Evolutionary conservation across 1,140 invertebrate genomes (phyloP).

Genomic region (Lethrus apterus): DNA sequence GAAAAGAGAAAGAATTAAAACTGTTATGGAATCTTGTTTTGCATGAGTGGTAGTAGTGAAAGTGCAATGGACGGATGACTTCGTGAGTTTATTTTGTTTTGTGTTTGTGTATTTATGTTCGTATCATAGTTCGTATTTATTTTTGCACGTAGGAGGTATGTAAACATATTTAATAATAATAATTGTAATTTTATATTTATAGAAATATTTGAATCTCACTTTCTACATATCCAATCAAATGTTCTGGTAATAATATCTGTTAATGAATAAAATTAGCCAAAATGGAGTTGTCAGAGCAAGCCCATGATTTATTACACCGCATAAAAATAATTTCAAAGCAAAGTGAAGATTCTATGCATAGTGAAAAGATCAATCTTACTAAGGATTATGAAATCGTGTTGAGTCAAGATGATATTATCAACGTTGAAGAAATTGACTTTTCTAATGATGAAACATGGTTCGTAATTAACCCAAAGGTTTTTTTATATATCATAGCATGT

Average conservation of each 20-base stretch:
- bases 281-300: conserved; percentile 29
- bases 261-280: conserved; percentile 19
- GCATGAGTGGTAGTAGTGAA: no score
- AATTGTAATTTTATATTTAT: no score
- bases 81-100: no score
- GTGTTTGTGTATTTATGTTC: no score
- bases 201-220: no score
- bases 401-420: conserved; percentile 27
- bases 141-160: no score
- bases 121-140: no score
- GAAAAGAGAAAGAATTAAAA: no score
- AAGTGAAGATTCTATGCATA: conserved; percentile 2
- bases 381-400: conserved; percentile 2
- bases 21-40: no score
- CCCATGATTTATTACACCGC: conserved; percentile 7
- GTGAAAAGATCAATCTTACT: conserved; percentile 4
- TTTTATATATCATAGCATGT: conserved; percentile 14
- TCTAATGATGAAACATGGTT: conserved; percentile 38
- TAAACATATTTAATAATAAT: no score
- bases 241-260: conserved; percentile 11
- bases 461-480: conserved; percentile 4
- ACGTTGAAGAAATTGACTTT: conserved; percentile 30
- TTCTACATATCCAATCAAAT: conserved; percentile 10
- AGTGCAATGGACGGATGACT: no score
- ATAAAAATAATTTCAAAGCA: conserved; percentile 15